Conservation (phyloP, 2,113 vertebrate genomes). For the Holacanthus passer region DNA sequence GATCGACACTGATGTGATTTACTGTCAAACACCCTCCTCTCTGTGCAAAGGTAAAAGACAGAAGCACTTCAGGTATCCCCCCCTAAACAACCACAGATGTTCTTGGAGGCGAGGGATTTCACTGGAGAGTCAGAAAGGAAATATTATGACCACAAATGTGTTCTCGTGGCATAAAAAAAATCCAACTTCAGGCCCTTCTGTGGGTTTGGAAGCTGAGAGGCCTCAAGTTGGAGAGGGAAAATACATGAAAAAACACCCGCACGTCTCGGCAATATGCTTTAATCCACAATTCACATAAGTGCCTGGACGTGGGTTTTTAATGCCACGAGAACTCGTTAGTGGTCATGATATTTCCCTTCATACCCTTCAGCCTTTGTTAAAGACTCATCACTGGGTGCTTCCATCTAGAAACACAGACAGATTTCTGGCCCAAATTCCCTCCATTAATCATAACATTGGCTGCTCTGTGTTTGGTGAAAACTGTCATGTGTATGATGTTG, state of each 20-base stretch:
- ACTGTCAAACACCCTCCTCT: background rate
- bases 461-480: constrained; percentile 5
- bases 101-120: constrained; percentile 35
- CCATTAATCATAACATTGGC: constrained; percentile 5
- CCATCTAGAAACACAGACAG: constrained; percentile 10
- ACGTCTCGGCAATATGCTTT: constrained; percentile 24
- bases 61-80: constrained; percentile 31
- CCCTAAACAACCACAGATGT: constrained; percentile 51
- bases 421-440: background rate
- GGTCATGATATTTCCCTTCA: constrained; percentile 55
- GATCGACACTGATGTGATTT: constrained; percentile 8
- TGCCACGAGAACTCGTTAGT: constrained; percentile 57
- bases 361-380: constrained; percentile 39
- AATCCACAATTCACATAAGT: constrained; percentile 32
- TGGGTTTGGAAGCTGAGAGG: constrained; percentile 58
- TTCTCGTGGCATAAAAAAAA: constrained; percentile 34
- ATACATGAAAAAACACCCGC: constrained; percentile 38
- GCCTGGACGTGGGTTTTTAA: constrained; percentile 30
- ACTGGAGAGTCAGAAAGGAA: constrained; percentile 59
- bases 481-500: background rate
- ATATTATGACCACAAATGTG: constrained; percentile 65
- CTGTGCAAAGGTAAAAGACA: constrained; percentile 22
- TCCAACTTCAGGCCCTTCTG: constrained; percentile 37
- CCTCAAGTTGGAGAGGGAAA: constrained; percentile 35
- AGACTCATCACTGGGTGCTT: constrained; percentile 29